Evolutionary conservation across 2,888 invertebrate genomes (phyloP).

Genomic region (Agrochola litura): DNA sequence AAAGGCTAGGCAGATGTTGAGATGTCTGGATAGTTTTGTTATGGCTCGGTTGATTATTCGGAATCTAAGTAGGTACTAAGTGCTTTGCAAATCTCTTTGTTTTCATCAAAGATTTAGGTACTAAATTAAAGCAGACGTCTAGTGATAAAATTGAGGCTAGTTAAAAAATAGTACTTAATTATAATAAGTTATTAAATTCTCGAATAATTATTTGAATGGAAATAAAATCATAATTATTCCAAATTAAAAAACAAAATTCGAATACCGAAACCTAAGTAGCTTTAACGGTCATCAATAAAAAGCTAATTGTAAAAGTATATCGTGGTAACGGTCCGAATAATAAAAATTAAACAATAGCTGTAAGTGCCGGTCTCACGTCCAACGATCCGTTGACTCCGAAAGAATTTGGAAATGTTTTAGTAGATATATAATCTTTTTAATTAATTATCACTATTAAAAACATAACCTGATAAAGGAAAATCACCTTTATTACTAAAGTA

Average conservation of each 20-base stretch:
- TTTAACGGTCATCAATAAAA: slow-evolving; percentile 72
- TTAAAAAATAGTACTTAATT: background rate
- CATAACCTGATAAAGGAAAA: slow-evolving; percentile 62
- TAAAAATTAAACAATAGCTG: slow-evolving; percentile 79
- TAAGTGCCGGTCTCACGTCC: slow-evolving; percentile 76
- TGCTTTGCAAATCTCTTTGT: too few species aligned
- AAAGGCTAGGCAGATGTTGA: background rate
- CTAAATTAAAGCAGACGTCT: background rate
- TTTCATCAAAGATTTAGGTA: background rate
- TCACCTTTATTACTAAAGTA: slow-evolving; percentile 60
- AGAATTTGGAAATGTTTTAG: slow-evolving; percentile 86
- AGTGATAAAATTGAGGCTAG: background rate
- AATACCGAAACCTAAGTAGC: slow-evolving; percentile 62
- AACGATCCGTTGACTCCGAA: slow-evolving; percentile 84
- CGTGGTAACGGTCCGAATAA: slow-evolving; percentile 73
- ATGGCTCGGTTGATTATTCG: background rate
- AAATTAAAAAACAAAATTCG: slow-evolving; percentile 60
- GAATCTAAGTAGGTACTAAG: background rate
- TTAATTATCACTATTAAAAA: slow-evolving; percentile 85
- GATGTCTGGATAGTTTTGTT: slow-evolving; percentile 17
- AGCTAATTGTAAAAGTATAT: slow-evolving; percentile 70
- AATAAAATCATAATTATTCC: slow-evolving; percentile 57
- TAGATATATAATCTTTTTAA: slow-evolving; percentile 85
- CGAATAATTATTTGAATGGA: slow-evolving; percentile 35
- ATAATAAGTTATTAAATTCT: slow-evolving; percentile 13